Base-by-base conservation (phyloP, 2,113 vertebrate genomes). In the Miniopterus natalensis region DNA sequence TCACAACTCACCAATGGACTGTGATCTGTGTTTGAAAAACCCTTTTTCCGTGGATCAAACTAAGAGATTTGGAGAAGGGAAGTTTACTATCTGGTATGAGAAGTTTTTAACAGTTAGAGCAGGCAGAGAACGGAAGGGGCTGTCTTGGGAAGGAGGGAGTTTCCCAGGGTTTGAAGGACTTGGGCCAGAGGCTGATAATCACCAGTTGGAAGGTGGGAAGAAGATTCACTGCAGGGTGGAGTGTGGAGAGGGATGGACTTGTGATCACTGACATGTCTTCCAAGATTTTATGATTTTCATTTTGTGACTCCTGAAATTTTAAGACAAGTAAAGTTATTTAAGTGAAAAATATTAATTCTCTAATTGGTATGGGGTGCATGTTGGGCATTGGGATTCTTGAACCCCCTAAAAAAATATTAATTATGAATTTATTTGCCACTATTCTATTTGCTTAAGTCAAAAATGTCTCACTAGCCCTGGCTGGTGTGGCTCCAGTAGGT, bases 281-380 rank as follows among this genome's bases (percentile, higher is more conserved):
- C 25, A 74, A 11, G 55, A 73, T 79, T 84, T 73, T 81, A 66
- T 78, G 75, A 51, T 93, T 73, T 49, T 78, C 15, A 65, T 71
- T 88, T 88, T 88, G 61, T 95, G 88, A 96, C 71, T 92, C 61
- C 23, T 84, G 20, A 74, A 68, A 88, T 57, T 95, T 92, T 65
- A 83, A 57, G 40, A 8, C 21, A 29, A 71, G 92, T 92, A 47
- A 79, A 51, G 66, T 79, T 84, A 57, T 51, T 81, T 95, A 59
- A 51, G 68, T 83, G 57, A 78, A 45, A 88, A 93, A 84, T 53
- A 23, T 15, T 51, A 49, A 61, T 25, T 63, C 27, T 63, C 36
- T 36, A 36, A 36, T 36, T 36, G 36, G 36, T 36, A 36, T 36
- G 36, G 36, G 36, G 36, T 36, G 36, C 36, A 36, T 36, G 36